Conservation (phyloP, 1,140 invertebrate species). For the Luehdorfia chinensis region DNA sequence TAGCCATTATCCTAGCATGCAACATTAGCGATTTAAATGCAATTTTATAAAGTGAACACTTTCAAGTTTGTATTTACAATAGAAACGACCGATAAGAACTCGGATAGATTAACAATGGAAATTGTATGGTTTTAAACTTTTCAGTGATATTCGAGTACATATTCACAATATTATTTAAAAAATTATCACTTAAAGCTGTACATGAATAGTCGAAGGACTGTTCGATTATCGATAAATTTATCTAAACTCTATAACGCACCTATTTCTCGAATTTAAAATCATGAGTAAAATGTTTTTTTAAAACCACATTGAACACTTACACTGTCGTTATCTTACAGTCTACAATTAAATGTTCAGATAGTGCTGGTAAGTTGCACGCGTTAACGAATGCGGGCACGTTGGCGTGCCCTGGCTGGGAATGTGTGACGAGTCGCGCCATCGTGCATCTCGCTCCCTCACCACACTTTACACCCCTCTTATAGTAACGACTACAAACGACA, state of each 20-base stretch:
- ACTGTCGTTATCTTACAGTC: slow-evolving; percentile 33
- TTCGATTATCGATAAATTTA: slow-evolving; percentile 44
- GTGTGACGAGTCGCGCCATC: slow-evolving; percentile 32
- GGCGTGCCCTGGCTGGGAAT: slow-evolving; percentile 35
- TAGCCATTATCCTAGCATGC: too few relatives aligned
- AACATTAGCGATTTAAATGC: slow-evolving; percentile 72
- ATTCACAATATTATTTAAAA: slow-evolving; percentile 67
- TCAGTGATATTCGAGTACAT: slow-evolving; percentile 72
- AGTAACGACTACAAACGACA: slow-evolving; percentile 18
- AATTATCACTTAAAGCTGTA: slow-evolving; percentile 54
- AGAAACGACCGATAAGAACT: not conserved
- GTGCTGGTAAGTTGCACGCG: slow-evolving; percentile 9
- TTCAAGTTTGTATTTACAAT: slow-evolving; percentile 65
- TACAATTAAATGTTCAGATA: slow-evolving; percentile 22
- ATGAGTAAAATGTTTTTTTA: slow-evolving; percentile 58
- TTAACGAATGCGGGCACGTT: slow-evolving; percentile 2
- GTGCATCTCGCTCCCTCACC: slow-evolving; percentile 10
- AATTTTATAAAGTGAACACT: slow-evolving; percentile 70
- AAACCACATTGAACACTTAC: slow-evolving; percentile 66
- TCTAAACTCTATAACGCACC: slow-evolving; percentile 48
- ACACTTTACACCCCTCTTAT: not conserved
- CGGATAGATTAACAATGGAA: too few relatives aligned
- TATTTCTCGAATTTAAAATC: slow-evolving; percentile 55
- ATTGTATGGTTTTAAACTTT: not conserved
- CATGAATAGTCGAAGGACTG: slow-evolving; percentile 45